These are phyloP conservation scores for Zalophus californianus DNA, from an alignment of 2,797 vertebrate species.

Conservation along the genomic window DNA sequence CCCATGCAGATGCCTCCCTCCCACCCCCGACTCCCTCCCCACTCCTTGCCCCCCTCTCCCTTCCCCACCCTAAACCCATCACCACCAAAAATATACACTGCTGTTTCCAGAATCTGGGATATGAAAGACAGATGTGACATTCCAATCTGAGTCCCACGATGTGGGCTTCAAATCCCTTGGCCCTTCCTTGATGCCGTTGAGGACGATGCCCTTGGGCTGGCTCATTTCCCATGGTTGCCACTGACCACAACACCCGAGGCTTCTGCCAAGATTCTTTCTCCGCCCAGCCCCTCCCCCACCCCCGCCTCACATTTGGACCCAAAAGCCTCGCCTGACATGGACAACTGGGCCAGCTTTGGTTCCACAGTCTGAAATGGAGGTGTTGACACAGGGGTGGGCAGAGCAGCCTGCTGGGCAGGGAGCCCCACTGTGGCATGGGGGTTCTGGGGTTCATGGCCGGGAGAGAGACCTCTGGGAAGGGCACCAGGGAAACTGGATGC, in stretches of 20 bases:
- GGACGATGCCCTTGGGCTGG: constrained; percentile 36
- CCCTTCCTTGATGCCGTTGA: constrained; percentile 28
- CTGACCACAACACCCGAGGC: background rate
- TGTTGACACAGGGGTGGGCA: constrained; percentile 48
- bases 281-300: background rate
- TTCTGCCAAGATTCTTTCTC: background rate
- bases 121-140: constrained; percentile 73
- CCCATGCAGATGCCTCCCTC: constrained; percentile 83
- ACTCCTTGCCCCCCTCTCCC: constrained; percentile 4
- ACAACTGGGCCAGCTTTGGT: constrained; percentile 75
- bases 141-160: constrained; percentile 67
- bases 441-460: background rate
- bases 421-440: background rate
- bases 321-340: constrained; percentile 55
- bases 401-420: constrained; percentile 28
- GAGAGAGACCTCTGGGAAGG: constrained; percentile 57
- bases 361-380: constrained; percentile 61
- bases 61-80: constrained; percentile 69
- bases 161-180: constrained; percentile 47
- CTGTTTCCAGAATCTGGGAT: constrained; percentile 83
- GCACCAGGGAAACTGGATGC: constrained; percentile 74
- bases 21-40: constrained; percentile 56
- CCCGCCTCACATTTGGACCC: constrained; percentile 53
- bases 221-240: background rate
- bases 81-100: constrained; percentile 82